These are phyloP conservation scores for Cantharis flavilabris DNA, from an alignment of 2,888 invertebrate genomes.

Conservation along the genomic window DNA sequence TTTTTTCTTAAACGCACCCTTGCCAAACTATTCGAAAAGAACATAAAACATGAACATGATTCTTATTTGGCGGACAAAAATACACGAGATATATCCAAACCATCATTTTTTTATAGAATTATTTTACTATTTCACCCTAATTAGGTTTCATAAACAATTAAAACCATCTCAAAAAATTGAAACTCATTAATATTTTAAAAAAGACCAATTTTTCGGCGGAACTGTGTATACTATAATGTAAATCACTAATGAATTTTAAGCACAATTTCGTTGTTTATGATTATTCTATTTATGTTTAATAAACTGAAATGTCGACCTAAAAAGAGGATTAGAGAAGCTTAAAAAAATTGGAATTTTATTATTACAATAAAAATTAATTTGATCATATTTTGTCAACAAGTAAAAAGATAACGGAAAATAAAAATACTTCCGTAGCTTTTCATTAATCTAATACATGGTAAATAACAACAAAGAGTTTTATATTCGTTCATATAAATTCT, in stretches of 20 bases:
- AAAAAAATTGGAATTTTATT: background rate
- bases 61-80: too few relatives aligned
- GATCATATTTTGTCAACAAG: background rate
- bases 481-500: constrained; percentile 12
- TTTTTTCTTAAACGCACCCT: too few relatives aligned
- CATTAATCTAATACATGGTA: background rate
- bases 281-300: background rate
- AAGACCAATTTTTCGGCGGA: too few relatives aligned
- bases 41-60: too few relatives aligned
- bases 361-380: background rate
- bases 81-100: too few relatives aligned
- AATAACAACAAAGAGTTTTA: constrained; percentile 3
- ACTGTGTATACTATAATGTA: background rate
- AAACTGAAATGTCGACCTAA: background rate
- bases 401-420: background rate
- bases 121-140: too few relatives aligned
- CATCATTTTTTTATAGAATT: too few relatives aligned
- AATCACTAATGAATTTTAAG: background rate
- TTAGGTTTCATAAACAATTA: too few relatives aligned
- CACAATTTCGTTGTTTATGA: background rate
- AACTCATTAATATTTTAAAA: too few relatives aligned
- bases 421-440: background rate
- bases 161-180: too few relatives aligned
- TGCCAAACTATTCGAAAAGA: too few relatives aligned
- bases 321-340: background rate